A percentile compares a stretch with the other conserved stretches of the same genome.
Evolutionary conservation across 2,797 vertebrate genomes (phyloP).

Genomic region (Cossypha polioptera): DNA sequence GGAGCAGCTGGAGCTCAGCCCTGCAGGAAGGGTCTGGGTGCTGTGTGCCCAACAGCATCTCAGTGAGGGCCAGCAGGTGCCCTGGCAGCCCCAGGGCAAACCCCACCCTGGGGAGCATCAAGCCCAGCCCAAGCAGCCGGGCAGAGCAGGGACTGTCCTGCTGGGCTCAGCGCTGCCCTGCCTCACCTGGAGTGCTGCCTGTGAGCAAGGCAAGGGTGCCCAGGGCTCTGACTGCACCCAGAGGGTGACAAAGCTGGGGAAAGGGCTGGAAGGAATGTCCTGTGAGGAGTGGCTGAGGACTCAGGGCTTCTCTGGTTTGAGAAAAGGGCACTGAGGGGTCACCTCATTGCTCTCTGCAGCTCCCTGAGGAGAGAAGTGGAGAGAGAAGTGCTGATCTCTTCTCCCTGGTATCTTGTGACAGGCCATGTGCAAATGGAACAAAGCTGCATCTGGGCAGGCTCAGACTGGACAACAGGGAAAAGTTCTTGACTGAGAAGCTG

Average conservation of each 20-base stretch:
- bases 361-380: not conserved
- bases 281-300: not conserved
- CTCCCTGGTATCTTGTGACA: not conserved
- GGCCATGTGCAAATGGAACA: not conserved
- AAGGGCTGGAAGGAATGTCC: not conserved
- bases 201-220: not conserved
- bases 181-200: not conserved
- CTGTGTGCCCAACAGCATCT: too few relatives aligned
- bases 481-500: not conserved
- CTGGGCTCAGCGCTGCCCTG: not conserved
- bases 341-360: not conserved
- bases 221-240: not conserved
- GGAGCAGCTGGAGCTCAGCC: not conserved
- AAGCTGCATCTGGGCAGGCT: not conserved
- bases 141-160: not conserved
- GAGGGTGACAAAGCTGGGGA: not conserved
- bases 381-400: not conserved
- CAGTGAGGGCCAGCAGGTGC: too few relatives aligned
- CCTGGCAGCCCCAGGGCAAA: not conserved
- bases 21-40: not conserved
- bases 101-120: not conserved
- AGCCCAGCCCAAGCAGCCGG: fast-evolving
- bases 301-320: not conserved
- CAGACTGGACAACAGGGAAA: not conserved
- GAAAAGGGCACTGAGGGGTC: not conserved